phyloP scores from a whole-genome alignment of 2,888 invertebrate species.

The Agrotis clavis region DNA sequence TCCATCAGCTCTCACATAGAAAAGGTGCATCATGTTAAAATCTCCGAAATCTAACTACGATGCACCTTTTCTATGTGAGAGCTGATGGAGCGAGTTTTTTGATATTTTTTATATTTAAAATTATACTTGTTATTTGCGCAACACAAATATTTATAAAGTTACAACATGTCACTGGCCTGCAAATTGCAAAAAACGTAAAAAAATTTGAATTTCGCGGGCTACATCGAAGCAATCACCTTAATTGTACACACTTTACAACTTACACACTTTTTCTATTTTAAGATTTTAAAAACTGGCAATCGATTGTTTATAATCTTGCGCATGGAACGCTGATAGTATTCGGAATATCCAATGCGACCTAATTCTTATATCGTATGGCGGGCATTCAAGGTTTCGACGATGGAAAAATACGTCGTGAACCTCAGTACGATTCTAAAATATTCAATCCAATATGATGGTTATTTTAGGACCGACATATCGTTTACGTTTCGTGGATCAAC shows the following conservation, averaged over 20 bases:
- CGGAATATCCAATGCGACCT: conserved; percentile 54
- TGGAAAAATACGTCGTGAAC: conserved; percentile 51
- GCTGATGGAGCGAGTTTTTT: too few relatives aligned
- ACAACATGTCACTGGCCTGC: too few relatives aligned
- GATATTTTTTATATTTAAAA: too few relatives aligned
- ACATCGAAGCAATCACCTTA: too few relatives aligned
- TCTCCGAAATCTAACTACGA: too few relatives aligned
- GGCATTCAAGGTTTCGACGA: conserved; percentile 59
- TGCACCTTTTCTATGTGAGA: too few relatives aligned
- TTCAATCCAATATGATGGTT: conserved; percentile 21
- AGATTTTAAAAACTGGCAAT: conserved; percentile 8
- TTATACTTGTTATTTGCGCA: too few relatives aligned
- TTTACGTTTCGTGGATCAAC: conserved; percentile 21
- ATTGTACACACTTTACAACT: conserved; percentile 31
- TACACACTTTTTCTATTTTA: conserved; percentile 29
- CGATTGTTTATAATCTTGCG: conserved; percentile 17
- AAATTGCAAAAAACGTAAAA: too few relatives aligned
- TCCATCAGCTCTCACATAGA: too few relatives aligned
- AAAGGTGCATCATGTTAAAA: too few relatives aligned
- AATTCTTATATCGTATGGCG: conserved; percentile 52
- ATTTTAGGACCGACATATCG: conserved; percentile 24
- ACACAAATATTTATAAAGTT: too few relatives aligned
- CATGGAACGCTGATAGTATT: conserved; percentile 40
- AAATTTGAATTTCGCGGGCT: too few relatives aligned
- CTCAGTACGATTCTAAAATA: conserved; percentile 28